These are phyloP conservation scores for Psammodynastes pulverulentus DNA, from an alignment of 2,113 vertebrate genomes.

Conservation along the genomic window DNA sequence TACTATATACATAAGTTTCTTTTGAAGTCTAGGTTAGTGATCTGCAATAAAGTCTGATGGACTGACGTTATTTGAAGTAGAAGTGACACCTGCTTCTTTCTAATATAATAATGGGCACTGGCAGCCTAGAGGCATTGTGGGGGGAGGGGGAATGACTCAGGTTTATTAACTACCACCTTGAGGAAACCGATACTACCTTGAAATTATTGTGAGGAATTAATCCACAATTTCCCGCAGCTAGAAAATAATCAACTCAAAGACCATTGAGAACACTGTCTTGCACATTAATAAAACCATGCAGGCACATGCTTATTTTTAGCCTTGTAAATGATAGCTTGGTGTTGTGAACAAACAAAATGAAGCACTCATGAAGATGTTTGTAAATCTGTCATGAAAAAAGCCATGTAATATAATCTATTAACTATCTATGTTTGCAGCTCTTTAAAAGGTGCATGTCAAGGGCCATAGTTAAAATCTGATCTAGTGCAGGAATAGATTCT, in stretches of 20 bases:
- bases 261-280: slow-evolving; percentile 6
- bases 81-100: slow-evolving; percentile 16
- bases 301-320: slow-evolving; percentile 33
- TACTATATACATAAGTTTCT: background rate
- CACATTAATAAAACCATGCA: slow-evolving; percentile 27
- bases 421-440: background rate
- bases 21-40: background rate
- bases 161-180: slow-evolving; percentile 27
- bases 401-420: background rate
- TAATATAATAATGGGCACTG: background rate
- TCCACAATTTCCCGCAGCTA: slow-evolving; percentile 37
- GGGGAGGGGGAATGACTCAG: background rate
- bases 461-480: background rate
- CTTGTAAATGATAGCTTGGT: slow-evolving; percentile 10
- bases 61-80: background rate
- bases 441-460: background rate
- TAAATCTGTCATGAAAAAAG: background rate
- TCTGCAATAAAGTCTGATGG: background rate
- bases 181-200: slow-evolving; percentile 27
- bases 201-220: slow-evolving; percentile 24
- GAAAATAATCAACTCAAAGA: slow-evolving; percentile 39
- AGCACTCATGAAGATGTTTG: background rate
- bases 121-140: slow-evolving; percentile 14
- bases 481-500: background rate
- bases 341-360: background rate